phyloP scores from a whole-genome alignment of 64 coral and sea anemone species.

The Actinia tenebrosa region DNA sequence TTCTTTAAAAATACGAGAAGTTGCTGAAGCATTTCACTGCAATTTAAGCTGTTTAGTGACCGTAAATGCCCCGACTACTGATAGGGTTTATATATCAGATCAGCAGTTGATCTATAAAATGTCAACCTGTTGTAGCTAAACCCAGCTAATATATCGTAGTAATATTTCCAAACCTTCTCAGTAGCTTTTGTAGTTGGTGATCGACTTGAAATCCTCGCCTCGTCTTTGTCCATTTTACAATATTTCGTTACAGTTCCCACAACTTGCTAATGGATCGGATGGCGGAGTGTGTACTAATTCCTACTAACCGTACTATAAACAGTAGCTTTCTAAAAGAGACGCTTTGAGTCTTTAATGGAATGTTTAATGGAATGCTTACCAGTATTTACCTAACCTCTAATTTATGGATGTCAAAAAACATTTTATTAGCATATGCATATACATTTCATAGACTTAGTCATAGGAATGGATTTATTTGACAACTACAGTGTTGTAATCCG shows the following conservation, averaged over 20 bases:
- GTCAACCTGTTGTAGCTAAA: background rate
- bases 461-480: background rate
- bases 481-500: background rate
- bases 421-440: background rate
- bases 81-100: background rate
- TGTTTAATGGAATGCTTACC: constrained; percentile 14
- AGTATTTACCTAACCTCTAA: constrained; percentile 7
- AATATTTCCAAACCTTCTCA: background rate
- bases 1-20: too few species aligned
- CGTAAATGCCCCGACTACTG: too few species aligned
- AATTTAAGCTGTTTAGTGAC: too few species aligned
- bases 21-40: too few species aligned
- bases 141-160: background rate
- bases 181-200: background rate
- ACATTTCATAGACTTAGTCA: background rate
- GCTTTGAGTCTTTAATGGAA: constrained; percentile 3
- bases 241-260: background rate
- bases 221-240: background rate
- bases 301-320: too few species aligned
- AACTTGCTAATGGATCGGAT: background rate
- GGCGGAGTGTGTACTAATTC: too few species aligned
- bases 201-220: background rate
- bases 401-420: constrained; percentile 7
- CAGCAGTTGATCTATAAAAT: background rate
- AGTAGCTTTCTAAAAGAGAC: background rate